Conservation (phyloP, 2,113 vertebrate genomes). For the Pelvicachromis taeniatus region DNA sequence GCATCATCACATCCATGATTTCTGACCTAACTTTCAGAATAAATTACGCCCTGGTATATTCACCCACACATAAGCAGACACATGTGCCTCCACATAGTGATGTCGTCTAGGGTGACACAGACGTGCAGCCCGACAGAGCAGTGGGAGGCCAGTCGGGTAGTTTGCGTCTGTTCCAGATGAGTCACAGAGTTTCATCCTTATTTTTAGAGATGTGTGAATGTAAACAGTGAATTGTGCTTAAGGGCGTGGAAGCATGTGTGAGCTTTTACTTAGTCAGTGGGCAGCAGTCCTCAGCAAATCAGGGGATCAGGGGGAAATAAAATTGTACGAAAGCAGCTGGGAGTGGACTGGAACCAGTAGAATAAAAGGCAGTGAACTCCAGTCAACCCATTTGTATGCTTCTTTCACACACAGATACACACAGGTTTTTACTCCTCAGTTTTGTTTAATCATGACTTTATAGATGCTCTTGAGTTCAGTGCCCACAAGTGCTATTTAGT, state of each 20-base stretch:
- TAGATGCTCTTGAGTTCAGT: neutral
- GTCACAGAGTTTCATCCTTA: neutral
- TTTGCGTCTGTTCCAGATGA: constrained; percentile 19
- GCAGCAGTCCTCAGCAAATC: neutral
- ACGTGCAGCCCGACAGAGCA: neutral
- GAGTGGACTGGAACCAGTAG: neutral
- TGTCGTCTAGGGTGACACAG: constrained; percentile 1
- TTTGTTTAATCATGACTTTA: neutral
- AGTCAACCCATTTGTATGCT: neutral
- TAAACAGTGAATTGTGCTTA: neutral
- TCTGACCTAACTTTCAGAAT: neutral
- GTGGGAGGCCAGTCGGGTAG: neutral
- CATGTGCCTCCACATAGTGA: neutral
- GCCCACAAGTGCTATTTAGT: neutral
- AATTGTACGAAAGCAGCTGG: neutral
- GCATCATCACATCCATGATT: neutral
- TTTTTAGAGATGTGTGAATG: constrained; percentile 26
- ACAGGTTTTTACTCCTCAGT: neutral
- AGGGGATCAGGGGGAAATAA: neutral
- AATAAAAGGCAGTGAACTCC: neutral
- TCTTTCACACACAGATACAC: neutral
- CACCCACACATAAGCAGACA: neutral
- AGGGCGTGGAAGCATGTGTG: neutral
- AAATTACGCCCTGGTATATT: neutral
- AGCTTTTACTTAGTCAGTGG: neutral